Evolutionary conservation across 2,797 vertebrate genomes (phyloP).

Genomic region (Neomorphus geoffroyi): DNA sequence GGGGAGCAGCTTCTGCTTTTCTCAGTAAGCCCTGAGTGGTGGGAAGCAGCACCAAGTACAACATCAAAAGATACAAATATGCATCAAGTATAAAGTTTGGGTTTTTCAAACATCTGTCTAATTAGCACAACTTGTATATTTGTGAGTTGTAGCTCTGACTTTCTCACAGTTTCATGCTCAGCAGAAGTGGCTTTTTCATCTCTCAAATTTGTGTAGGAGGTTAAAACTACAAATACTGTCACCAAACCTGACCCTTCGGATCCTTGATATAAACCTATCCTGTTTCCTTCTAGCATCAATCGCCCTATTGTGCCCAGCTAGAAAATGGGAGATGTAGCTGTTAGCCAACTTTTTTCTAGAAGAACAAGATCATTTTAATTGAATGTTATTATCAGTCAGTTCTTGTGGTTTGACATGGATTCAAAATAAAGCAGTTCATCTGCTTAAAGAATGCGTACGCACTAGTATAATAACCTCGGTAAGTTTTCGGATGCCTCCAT

Average conservation of each 20-base stretch:
- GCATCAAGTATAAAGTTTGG: not conserved
- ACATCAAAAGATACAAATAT: conserved; percentile 45
- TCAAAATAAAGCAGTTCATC: conserved; percentile 44
- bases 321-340: not conserved
- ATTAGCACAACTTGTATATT: conserved; percentile 13
- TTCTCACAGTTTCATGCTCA: not conserved
- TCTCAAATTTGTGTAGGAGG: not conserved
- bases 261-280: not conserved
- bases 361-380: conserved; percentile 24
- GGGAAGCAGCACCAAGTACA: conserved; percentile 26
- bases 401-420: conserved; percentile 45
- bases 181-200: conserved; percentile 29
- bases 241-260: not conserved
- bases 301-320: not conserved
- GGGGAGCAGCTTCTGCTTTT: conserved; percentile 41
- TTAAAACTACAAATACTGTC: not conserved
- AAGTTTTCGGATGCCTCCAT: conserved; percentile 14
- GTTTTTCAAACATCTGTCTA: conserved; percentile 37
- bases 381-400: conserved; percentile 43
- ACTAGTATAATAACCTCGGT: not conserved
- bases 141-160: not conserved
- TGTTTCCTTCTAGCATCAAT: conserved; percentile 8
- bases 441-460: not conserved
- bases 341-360: not conserved
- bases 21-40: not conserved